Evolutionary conservation across 2,888 invertebrate genomes (phyloP).

Genomic region (Athalia rosae): DNA sequence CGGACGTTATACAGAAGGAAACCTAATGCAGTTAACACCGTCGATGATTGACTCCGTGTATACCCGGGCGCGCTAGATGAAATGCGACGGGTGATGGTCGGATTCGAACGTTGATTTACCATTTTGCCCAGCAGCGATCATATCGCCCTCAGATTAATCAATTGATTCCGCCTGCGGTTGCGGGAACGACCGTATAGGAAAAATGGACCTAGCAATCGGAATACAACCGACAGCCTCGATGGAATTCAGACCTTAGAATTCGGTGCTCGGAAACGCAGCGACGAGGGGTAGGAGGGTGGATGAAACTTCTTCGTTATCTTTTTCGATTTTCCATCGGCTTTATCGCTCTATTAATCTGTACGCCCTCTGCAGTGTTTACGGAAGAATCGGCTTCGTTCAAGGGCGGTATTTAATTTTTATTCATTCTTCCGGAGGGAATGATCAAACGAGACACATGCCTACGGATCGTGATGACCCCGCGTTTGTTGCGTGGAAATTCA

Average conservation of each 20-base stretch:
- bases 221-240: background rate
- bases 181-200: conserved; percentile 2
- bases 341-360: background rate
- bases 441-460: background rate
- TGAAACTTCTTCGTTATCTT: background rate
- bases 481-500: too few species aligned
- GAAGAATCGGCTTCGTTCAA: background rate
- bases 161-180: conserved; percentile 30
- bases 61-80: background rate
- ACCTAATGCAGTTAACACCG: conserved; percentile 56
- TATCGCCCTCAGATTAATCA: conserved; percentile 36
- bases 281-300: background rate
- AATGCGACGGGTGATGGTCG: conserved; percentile 17
- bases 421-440: background rate
- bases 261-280: too few species aligned
- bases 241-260: background rate
- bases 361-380: too few species aligned
- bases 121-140: conserved; percentile 23
- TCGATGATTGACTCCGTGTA: conserved; percentile 44
- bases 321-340: background rate
- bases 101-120: conserved; percentile 38
- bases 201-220: background rate
- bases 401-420: background rate
- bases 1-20: conserved; percentile 57
- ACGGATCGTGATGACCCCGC: background rate